phyloP scores from a whole-genome alignment of 2,888 invertebrate species.

The Selenia dentaria region DNA sequence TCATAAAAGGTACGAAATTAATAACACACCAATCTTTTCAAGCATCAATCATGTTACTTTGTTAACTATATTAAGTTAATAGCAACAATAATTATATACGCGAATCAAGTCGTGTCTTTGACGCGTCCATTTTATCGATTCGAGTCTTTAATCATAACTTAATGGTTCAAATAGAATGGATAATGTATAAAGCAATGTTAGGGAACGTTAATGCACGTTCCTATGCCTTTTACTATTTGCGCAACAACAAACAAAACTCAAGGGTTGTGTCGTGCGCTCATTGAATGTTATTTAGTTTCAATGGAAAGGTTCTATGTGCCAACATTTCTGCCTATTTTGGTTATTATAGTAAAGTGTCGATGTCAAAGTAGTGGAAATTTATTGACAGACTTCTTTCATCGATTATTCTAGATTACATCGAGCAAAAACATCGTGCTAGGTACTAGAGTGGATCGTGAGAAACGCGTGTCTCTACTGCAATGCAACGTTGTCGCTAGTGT shows the following conservation, averaged over 20 bases:
- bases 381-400: constrained; percentile 38
- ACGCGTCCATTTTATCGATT: constrained; percentile 10
- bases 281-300: neutral
- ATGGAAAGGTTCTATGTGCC: too few relatives aligned
- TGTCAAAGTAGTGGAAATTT: constrained; percentile 21
- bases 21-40: constrained; percentile 19
- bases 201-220: constrained; percentile 29
- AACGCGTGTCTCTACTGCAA: constrained; percentile 38
- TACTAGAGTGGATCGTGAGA: constrained; percentile 57
- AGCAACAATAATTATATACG: too few relatives aligned
- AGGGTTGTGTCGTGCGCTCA: constrained; percentile 12
- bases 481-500: constrained; percentile 24
- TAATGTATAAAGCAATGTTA: constrained; percentile 25
- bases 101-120: constrained; percentile 23
- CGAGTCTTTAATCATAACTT: constrained; percentile 29
- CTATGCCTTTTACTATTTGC: constrained; percentile 26
- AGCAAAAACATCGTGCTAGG: constrained; percentile 47
- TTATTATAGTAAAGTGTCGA: constrained; percentile 5
- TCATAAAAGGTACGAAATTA: constrained; percentile 15
- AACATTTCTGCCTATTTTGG: constrained; percentile 5
- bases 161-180: constrained; percentile 29
- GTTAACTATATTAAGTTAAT: constrained; percentile 18
- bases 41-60: constrained; percentile 23
- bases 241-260: constrained; percentile 18
- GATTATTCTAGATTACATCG: constrained; percentile 52